Percentiles rank a stretch among this genome's conserved stretches.
phyloP scores from a whole-genome alignment of 2,113 vertebrate genomes.

The Campylorhamphus procurvoides region DNA sequence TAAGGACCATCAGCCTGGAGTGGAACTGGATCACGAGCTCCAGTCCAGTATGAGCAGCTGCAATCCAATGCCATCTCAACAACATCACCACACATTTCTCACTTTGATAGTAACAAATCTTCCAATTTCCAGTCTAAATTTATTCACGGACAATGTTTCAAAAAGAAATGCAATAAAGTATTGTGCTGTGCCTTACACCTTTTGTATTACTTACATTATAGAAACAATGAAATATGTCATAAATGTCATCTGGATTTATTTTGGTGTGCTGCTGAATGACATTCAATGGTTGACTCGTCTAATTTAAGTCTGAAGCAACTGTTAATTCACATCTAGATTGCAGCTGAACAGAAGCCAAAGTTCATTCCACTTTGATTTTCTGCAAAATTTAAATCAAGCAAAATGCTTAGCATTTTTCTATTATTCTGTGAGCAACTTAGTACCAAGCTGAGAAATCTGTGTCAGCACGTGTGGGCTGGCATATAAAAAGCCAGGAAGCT shows the following conservation, averaged over 20 bases:
- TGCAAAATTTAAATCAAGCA: slow-evolving; percentile 33
- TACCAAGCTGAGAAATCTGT: not conserved
- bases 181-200: slow-evolving; percentile 32
- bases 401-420: slow-evolving; percentile 11
- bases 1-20: not conserved
- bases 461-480: not conserved
- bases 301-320: slow-evolving; percentile 36
- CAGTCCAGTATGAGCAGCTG: not conserved
- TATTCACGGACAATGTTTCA: slow-evolving; percentile 36
- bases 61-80: not conserved
- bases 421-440: not conserved
- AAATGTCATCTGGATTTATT: slow-evolving; percentile 47
- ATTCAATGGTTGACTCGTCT: slow-evolving; percentile 45
- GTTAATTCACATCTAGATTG: slow-evolving; percentile 56
- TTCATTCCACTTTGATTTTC: slow-evolving; percentile 33
- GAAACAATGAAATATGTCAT: slow-evolving; percentile 60
- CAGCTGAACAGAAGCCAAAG: slow-evolving; percentile 63
- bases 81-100: not conserved
- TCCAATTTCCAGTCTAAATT: slow-evolving; percentile 31
- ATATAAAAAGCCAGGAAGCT: not conserved
- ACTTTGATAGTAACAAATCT: not conserved
- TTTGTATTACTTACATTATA: slow-evolving; percentile 53
- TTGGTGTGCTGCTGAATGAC: slow-evolving; percentile 45
- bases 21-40: not conserved
- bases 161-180: slow-evolving; percentile 44